Conservation (phyloP, 1,140 invertebrate species). For the Sesamia nonagrioides region DNA sequence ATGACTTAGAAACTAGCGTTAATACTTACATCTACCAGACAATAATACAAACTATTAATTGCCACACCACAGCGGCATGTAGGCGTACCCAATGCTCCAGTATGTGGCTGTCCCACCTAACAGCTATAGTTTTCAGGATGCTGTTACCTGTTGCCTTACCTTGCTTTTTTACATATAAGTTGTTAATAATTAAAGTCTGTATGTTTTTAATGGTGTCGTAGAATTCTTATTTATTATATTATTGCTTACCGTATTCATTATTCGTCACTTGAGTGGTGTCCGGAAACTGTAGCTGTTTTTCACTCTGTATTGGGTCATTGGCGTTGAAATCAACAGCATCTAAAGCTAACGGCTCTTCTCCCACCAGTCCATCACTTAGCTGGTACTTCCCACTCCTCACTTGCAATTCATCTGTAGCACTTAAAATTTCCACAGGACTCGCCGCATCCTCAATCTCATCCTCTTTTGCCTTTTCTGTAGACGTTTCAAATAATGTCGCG, state of each 20-base stretch:
- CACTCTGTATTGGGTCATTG: conserved; percentile 63
- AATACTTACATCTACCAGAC: no score
- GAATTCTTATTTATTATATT: not conserved
- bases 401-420: conserved; percentile 60
- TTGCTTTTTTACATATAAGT: not conserved
- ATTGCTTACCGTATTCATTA: conserved; percentile 75
- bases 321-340: conserved; percentile 68
- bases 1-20: no score
- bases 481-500: conserved; percentile 1
- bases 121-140: no score
- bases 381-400: conserved; percentile 80
- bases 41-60: no score
- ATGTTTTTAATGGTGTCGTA: not conserved
- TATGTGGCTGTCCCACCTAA: no score
- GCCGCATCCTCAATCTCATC: conserved; percentile 59
- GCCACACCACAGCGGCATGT: no score
- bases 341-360: conserved; percentile 67
- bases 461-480: conserved; percentile 48
- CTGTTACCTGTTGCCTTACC: no score
- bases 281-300: conserved; percentile 68
- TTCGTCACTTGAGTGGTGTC: conserved; percentile 69
- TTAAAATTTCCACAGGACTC: conserved; percentile 65
- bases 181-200: not conserved
- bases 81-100: no score
- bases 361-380: conserved; percentile 66